Conservation (phyloP, 1,140 invertebrate species). For the Pachypeltis micranthus region DNA sequence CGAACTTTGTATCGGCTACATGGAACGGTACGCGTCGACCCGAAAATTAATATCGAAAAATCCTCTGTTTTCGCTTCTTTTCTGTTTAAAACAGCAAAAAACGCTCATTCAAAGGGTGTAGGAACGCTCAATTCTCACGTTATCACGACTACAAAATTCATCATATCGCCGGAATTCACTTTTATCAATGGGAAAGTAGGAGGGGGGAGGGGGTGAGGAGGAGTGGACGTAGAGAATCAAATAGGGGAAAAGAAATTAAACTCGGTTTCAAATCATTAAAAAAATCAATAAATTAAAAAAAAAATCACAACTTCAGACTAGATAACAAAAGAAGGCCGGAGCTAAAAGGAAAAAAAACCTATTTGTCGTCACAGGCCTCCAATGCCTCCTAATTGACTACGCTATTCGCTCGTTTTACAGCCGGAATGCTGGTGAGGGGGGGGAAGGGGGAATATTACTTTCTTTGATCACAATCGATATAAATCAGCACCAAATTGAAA, state of each 20-base stretch:
- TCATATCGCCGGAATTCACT: not conserved
- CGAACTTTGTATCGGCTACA: no score
- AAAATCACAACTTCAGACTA: conserved; percentile 8
- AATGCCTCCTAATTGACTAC: not conserved
- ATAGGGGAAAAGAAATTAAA: no score
- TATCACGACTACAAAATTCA: not conserved
- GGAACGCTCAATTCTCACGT: not conserved
- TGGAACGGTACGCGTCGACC: no score
- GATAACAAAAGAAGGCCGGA: not conserved
- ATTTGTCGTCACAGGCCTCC: not conserved
- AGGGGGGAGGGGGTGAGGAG: no score
- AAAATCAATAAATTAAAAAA: not conserved
- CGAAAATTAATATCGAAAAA: no score
- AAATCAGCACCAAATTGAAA: no score
- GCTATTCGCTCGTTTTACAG: not conserved
- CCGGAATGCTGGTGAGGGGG: not conserved
- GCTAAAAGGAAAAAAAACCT: not conserved
- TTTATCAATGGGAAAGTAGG: no score
- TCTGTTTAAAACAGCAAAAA: no score
- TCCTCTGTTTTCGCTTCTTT: not conserved
- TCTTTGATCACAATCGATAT: no score
- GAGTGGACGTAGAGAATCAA: no score
- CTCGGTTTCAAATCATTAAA: not conserved
- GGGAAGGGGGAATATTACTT: not conserved
- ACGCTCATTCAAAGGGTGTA: no score